Evolutionary conservation across 1,140 invertebrate genomes (phyloP).

Genomic region (Chionoecetes opilio): DNA sequence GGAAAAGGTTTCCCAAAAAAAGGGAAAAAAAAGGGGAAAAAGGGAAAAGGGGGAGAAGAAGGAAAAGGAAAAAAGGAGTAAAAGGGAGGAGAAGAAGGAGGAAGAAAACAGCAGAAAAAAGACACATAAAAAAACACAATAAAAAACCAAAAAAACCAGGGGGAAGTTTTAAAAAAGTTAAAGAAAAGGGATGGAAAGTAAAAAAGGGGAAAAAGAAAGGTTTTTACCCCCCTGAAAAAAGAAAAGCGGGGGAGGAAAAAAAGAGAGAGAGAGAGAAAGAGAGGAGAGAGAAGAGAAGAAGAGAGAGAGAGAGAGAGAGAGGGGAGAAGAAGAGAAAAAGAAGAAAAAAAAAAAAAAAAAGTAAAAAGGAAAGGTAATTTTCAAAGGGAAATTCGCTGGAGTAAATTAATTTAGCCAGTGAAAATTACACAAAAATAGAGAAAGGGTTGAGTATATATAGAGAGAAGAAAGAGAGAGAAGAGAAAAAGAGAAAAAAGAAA

Average conservation of each 20-base stretch:
- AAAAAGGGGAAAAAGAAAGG: no score
- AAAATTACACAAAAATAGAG: background rate
- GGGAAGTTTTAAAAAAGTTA: no score
- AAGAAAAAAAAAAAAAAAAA: background rate
- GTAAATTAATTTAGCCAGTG: no score
- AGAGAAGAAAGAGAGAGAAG: background rate
- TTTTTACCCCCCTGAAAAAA: no score
- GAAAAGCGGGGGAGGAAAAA: no score
- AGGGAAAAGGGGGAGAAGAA: background rate
- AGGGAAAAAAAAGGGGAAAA: background rate
- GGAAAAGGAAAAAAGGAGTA: background rate
- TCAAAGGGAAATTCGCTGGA: no score
- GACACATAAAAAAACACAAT: no score
- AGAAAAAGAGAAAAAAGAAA: no score
- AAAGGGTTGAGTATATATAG: background rate
- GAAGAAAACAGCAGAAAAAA: no score
- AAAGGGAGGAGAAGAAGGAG: background rate
- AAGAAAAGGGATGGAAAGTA: no score
- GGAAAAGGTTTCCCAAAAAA: no score
- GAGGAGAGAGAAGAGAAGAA: background rate
- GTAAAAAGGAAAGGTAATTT: background rate
- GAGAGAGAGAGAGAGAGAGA: slow-evolving; percentile 36
- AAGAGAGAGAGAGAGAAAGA: background rate
- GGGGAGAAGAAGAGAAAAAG: background rate
- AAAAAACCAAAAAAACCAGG: no score